phyloP scores from a whole-genome alignment of 2,797 vertebrate species.

The Anas flavirostris region DNA sequence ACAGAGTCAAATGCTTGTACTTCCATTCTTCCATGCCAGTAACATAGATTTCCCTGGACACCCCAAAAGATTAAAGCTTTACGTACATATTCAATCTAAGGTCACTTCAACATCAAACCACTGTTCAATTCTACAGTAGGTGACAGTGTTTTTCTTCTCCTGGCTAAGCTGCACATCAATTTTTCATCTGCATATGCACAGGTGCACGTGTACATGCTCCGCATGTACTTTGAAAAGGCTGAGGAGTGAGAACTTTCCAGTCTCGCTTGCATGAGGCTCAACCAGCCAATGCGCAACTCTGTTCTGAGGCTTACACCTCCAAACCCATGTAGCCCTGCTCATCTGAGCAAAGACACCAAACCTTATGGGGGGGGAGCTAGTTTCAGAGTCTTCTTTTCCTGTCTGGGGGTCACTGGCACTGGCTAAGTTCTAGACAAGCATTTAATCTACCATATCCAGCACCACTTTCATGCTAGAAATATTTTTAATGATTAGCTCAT shows the following conservation, averaged over 20 bases:
- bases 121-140: background rate
- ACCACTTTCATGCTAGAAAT: background rate
- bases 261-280: background rate
- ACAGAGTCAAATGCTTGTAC: background rate
- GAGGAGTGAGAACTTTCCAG: background rate
- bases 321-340: background rate
- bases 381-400: background rate
- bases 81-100: background rate
- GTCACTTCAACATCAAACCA: background rate
- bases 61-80: rapidly evolving
- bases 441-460: background rate
- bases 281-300: background rate
- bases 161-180: background rate
- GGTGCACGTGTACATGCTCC: background rate
- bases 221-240: background rate
- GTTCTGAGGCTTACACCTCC: background rate
- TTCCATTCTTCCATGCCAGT: background rate
- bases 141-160: background rate
- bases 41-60: background rate
- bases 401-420: background rate
- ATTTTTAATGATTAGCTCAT: background rate
- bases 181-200: background rate
- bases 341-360: background rate
- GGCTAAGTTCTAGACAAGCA: background rate
- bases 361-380: background rate